Percentiles rank a stretch among this genome's conserved stretches.
phyloP scores from a whole-genome alignment of 2,113 vertebrate species.

The Picathartes gymnocephalus region DNA sequence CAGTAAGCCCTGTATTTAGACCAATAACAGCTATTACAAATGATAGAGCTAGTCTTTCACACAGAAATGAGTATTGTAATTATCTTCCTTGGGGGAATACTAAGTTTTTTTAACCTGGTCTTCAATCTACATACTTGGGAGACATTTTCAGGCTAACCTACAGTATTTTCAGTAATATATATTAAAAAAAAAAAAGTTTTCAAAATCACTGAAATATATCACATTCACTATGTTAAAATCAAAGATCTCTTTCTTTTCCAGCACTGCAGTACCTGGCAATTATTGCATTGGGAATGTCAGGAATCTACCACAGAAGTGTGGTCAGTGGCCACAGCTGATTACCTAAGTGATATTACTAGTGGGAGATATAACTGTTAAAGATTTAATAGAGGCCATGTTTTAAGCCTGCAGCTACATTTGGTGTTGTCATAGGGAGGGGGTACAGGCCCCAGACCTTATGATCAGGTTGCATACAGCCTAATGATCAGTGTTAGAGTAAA shows the following conservation, averaged over 20 bases:
- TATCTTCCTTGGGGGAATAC: background rate
- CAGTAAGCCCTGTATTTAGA: background rate
- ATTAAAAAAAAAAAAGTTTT: background rate
- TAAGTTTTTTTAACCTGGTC: background rate
- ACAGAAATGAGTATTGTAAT: background rate
- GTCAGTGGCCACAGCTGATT: background rate
- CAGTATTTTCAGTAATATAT: background rate
- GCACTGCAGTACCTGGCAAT: background rate
- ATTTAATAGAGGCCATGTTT: background rate
- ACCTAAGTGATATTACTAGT: background rate
- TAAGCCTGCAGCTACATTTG: background rate
- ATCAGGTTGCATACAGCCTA: background rate
- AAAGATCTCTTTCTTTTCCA: background rate
- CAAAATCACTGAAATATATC: background rate
- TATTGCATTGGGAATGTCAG: background rate
- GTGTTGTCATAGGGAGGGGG: rapidly evolving
- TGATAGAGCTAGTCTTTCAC: background rate
- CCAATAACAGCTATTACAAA: background rate
- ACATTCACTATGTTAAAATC: background rate
- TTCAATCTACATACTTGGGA: background rate
- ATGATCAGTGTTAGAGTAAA: background rate
- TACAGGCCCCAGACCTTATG: no score
- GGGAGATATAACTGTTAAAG: background rate
- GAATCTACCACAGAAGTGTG: background rate
- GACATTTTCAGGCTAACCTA: background rate